Evolutionary conservation across 2,113 vertebrate genomes (phyloP), one percentile per base, ranked within the genome.

Genomic region (Crotalus tigris): DNA sequence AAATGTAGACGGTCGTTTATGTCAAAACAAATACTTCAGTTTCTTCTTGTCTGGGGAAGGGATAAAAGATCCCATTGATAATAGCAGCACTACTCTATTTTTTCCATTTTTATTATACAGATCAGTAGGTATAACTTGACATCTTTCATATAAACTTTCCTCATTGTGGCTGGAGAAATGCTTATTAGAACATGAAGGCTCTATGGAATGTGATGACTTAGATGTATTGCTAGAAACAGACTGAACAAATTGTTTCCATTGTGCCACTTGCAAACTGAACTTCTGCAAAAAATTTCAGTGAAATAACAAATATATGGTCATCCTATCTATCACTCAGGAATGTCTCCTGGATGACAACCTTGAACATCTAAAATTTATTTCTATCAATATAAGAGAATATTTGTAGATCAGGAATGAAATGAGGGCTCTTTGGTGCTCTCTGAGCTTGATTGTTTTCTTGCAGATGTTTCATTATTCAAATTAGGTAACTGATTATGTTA

Each of bases 71-170:
- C 95, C 95, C 95, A 94, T 95, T 93, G 96, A 95, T 96, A 96
- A 96, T 91, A 97, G 97, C 92, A 97, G 97, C 96, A 96, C 95
- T 64, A 92, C 94, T 95, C 92, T 12, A 85, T 96, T 93, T 95
- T 88, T 98, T 98, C 96, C 96, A 97, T 97, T 96, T 95, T 97
- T 95, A 87, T 94, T 91, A 94, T 93, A 92, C 90, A 95, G 96
- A 95, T 95, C 95, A 95, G 95, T 94, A 97, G 95, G 95, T 94
- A 93, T 93, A 95, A 96, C 96, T 96, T 97, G 96, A 97, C 96
- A 97, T 97, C 96, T 96, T 96, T 98, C 97, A 97, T 97, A 97
- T 94, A 97, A 97, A 98, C 96, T 96, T 96, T 96, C 94, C 95
- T 94, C 95, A 97, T 95, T 97, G 96, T 96, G 95, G 88, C 94